Evolutionary conservation across 1,140 invertebrate genomes (phyloP).

Genomic region (Nilaparvata lugens): DNA sequence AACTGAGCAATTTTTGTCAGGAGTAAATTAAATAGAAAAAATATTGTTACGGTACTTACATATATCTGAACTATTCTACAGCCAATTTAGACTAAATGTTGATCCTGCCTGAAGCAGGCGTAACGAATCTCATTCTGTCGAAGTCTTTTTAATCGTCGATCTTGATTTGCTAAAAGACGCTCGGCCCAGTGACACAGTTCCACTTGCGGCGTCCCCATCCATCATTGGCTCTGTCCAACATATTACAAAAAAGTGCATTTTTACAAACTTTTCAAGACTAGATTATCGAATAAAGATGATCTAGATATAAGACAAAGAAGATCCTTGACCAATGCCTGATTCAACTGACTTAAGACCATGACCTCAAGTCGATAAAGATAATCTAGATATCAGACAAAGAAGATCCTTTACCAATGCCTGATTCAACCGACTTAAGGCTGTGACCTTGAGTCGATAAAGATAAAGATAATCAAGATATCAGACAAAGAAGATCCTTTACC

Average conservation of each 20-base stretch:
- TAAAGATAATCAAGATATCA: no score
- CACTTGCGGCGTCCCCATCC: constrained; percentile 32
- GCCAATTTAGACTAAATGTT: constrained; percentile 17
- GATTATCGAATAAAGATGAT: not conserved
- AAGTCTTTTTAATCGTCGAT: constrained; percentile 27
- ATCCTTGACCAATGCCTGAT: no score
- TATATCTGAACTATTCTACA: not conserved
- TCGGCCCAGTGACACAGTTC: constrained; percentile 33
- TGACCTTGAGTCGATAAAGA: no score
- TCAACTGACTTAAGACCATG: no score
- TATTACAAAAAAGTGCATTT: not conserved
- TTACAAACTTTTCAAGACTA: not conserved
- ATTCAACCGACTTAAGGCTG: no score
- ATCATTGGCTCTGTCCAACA: constrained; percentile 23
- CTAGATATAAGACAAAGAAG: not conserved
- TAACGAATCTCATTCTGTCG: constrained; percentile 21
- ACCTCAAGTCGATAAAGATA: no score
- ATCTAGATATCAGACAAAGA: no score
- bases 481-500: no score
- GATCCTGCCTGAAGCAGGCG: constrained; percentile 17
- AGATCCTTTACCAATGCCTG: no score
- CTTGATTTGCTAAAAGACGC: constrained; percentile 33
- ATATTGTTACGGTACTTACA: no score
- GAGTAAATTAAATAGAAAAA: no score
- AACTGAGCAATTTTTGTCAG: no score